Evolutionary conservation across 2,888 invertebrate genomes (phyloP), one percentile per base, ranked within the genome.

Genomic region (Mamestra brassicae): DNA sequence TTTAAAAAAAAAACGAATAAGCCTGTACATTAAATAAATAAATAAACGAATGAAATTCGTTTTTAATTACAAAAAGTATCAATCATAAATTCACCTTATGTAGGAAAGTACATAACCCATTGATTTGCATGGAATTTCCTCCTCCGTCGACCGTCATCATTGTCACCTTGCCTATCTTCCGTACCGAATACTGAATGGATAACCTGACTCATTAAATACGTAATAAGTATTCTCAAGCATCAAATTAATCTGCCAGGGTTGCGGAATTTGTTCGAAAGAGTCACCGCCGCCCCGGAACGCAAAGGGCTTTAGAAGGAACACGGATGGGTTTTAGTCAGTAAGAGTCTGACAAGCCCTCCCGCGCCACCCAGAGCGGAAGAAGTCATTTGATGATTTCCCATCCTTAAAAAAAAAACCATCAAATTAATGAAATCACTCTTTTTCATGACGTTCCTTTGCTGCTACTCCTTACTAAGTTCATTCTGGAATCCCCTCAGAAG

Each of bases 401-500:
- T 26, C 26, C 26, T 26, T 26, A 26, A 26, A 26, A 26, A 26
- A 38, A 6, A 38, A 38, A 42, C 17, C 7, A 13, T 10, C 34
- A 15, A 42, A 45, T 15, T 0, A 42, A 13, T 52, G 26, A 62
- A 62, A 78, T 36, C 63, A 8, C 36, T 15, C 1, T 34, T 17
- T 63, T 45, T 38, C 6, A 10, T 80, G 47, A 72, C 76, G 63
- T 47, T 50, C 3, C 0, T 11, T n/a, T n/a, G 10, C 13, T 15
- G n/a, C 52, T 4, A 42, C 45, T 47, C 1, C 4, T 47, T 13
- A 47, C 45, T 17, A 54, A 1, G 57, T 64, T 58, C 38, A 10
- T 6, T 0, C 11, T 10, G 74, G 58, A 54, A 72, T 63, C 58
- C 76, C 76, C 52, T 50, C 17, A 38, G 11, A 34, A 54, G 15